Base-by-base conservation (phyloP, 2,797 vertebrate genomes). In the Acrossocheilus fasciatus region DNA sequence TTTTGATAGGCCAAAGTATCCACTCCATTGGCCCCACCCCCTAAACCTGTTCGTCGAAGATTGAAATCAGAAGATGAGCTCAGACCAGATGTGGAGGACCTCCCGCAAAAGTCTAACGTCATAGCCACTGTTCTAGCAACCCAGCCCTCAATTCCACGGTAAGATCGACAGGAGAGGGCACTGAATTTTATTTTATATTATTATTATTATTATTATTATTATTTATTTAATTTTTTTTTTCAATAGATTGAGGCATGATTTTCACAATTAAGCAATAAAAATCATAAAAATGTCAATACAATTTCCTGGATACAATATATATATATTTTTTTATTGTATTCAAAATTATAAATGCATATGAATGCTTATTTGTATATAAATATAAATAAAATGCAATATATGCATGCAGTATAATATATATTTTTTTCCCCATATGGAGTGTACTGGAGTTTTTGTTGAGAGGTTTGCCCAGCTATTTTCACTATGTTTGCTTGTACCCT, bases 11-110 rank as follows among this genome's bases (percentile, higher is more conserved):
- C 93, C 91, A 99, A 99, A 95, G 96, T 95, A 86, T 96, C 97
- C 30, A 97, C 97, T 11, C 97, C 98, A 3, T 94, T 99, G 89
- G 98, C 97, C 88, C 98, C 98, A 85, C 98, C 98, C 54, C 98
- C 98, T 79, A 99, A 99, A 93, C 98, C 98, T 30, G 95, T 99
- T 81, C 96, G 98, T 75, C 96, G 98, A 91, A 96, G 98, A 93
- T 96, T 99, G 95, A 99, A 99, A 94, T 99, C 98, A 12, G 98
- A 99, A 93, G 98, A 99, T 88, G 98, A 99, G 89, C 95, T 99
- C 41, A 95, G 96, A 89, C 97, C 97, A 2, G 98, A 99, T 91
- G 94, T 94, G n/a, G 98, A 99, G 92, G 97, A 97, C 72, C 97
- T 95, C 88, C 94, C 96, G 1, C 98, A 97, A 93, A 99, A 99